A percentile compares a stretch with the other conserved stretches of the same genome.
Conservation (phyloP, 2,888 invertebrate genomes). For the Trisateles emortualis region DNA sequence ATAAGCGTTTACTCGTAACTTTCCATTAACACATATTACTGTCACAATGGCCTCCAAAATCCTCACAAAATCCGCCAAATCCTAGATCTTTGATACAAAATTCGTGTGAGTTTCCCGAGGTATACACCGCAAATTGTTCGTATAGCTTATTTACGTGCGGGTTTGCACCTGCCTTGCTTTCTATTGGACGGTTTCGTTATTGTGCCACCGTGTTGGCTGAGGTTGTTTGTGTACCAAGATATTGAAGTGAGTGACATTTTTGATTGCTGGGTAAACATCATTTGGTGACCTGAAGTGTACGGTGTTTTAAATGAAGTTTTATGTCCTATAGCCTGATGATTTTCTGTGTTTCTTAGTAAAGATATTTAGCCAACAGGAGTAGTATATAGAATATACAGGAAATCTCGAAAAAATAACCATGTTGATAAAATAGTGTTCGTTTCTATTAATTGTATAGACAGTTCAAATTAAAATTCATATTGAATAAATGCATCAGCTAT, state of each 20-base stretch:
- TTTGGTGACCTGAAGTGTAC: too few species aligned
- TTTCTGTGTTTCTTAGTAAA: too few species aligned
- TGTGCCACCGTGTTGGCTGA: constrained; percentile 35
- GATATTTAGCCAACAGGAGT: too few species aligned
- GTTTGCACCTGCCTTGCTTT: constrained; percentile 60
- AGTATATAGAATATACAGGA: too few species aligned
- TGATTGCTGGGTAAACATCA: neutral
- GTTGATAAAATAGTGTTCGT: too few species aligned
- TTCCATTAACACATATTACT: neutral
- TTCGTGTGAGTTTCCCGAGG: constrained; percentile 45
- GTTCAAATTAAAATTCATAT: too few species aligned
- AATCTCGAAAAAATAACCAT: too few species aligned
- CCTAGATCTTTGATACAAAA: constrained; percentile 22
- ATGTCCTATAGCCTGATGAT: too few species aligned
- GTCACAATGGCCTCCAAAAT: neutral
- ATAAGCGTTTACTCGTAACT: neutral
- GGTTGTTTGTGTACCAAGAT: constrained; percentile 1
- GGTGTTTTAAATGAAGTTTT: too few species aligned
- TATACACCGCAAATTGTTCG: constrained; percentile 61
- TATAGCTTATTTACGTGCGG: constrained; percentile 64
- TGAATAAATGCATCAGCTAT: too few species aligned
- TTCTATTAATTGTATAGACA: too few species aligned
- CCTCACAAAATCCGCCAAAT: neutral
- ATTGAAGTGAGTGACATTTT: neutral
- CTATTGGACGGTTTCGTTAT: constrained; percentile 52